These are phyloP conservation scores for Neolamprologus ventralis DNA, from an alignment of 2,113 vertebrate genomes.

Conservation along the genomic window DNA sequence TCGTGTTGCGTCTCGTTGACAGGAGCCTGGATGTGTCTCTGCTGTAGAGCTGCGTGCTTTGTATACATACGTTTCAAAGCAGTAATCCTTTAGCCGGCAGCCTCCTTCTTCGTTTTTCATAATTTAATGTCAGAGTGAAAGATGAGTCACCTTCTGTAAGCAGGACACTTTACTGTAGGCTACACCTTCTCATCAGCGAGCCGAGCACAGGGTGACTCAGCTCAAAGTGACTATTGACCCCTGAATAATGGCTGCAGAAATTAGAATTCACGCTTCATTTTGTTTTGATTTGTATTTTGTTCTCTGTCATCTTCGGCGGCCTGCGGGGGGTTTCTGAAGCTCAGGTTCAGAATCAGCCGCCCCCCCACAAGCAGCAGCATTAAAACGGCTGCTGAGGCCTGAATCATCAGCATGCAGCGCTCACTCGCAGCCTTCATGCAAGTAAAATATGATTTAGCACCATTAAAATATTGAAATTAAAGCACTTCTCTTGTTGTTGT, in stretches of 20 bases:
- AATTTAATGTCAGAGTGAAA: not conserved
- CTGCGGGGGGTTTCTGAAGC: not conserved
- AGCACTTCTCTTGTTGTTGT: not conserved
- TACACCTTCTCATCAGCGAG: not conserved
- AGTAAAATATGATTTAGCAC: not conserved
- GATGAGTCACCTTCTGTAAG: not conserved
- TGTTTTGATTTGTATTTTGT: not conserved
- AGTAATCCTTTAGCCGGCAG: not conserved
- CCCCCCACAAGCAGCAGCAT: not conserved
- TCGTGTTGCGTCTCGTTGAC: not conserved
- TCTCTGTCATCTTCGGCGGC: not conserved
- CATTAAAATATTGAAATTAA: not conserved
- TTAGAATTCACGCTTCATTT: not conserved
- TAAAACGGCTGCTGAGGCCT: not conserved
- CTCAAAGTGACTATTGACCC: not conserved
- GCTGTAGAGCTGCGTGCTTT: not conserved
- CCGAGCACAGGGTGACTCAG: not conserved
- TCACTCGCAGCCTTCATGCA: not conserved
- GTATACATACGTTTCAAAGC: not conserved
- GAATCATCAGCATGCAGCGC: not conserved
- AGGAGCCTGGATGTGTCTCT: not conserved
- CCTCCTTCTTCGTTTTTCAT: not conserved
- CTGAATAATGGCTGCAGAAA: not conserved
- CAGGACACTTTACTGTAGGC: not conserved
- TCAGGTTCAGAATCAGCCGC: not conserved